phyloP scores from a whole-genome alignment of 2,113 vertebrate species.

The Andinoacara biseriatus region DNA sequence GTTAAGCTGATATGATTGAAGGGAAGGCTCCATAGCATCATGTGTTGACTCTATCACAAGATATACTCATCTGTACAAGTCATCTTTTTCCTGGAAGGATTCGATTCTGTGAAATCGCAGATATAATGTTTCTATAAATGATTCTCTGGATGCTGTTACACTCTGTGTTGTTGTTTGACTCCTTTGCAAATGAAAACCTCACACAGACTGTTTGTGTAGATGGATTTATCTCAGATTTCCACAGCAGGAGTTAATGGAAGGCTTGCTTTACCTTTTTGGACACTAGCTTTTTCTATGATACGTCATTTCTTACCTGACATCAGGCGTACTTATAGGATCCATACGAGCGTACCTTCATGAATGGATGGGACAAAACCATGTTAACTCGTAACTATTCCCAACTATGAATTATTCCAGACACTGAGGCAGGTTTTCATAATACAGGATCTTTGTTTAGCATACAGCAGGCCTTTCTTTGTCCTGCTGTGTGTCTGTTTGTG shows the following conservation, averaged over 20 bases:
- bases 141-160: no score
- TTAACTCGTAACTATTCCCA: neutral
- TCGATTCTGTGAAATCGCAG: no score
- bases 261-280: neutral
- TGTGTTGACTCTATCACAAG: no score
- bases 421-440: neutral
- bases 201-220: no score
- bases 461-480: neutral
- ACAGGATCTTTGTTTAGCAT: neutral
- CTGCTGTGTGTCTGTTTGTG: neutral
- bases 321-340: rapidly evolving
- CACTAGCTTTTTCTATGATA: neutral
- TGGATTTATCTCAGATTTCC: no score
- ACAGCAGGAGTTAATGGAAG: rapidly evolving
- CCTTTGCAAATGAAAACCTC: no score
- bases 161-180: no score
- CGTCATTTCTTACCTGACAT: neutral
- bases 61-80: no score
- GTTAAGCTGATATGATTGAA: no score
- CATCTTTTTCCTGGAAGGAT: no score
- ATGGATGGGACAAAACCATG: rapidly evolving
- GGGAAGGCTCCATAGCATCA: no score
- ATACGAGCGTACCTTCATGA: neutral
- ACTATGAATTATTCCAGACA: neutral
- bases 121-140: no score